phyloP scores from a whole-genome alignment of 2,797 vertebrate genomes.

The Poecilia picta region DNA sequence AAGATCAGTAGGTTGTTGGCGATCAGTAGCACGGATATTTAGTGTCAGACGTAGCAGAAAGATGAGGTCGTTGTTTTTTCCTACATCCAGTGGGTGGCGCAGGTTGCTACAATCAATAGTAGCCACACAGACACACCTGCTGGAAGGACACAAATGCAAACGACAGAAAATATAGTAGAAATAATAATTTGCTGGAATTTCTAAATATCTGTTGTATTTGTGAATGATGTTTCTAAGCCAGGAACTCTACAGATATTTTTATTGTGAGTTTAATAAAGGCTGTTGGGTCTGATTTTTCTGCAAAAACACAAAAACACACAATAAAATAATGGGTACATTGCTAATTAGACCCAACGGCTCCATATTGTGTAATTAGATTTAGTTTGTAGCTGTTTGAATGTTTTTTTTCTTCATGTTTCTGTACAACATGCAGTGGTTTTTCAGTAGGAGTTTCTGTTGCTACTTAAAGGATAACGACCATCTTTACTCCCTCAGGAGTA shows the following conservation, averaged over 20 bases:
- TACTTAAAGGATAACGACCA: not conserved
- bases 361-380: conserved; percentile 1
- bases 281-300: not conserved
- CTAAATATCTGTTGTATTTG: too few relatives aligned
- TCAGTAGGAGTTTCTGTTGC: not conserved
- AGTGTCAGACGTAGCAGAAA: too few relatives aligned
- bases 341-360: conserved; percentile 7
- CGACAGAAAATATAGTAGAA: not conserved
- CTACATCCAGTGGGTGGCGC: too few relatives aligned
- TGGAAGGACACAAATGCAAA: too few relatives aligned
- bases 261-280: not conserved
- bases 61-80: too few relatives aligned
- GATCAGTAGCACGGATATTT: too few relatives aligned
- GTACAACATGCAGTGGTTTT: not conserved
- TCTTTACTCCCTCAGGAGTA: not conserved
- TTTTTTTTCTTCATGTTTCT: conserved; percentile 6
- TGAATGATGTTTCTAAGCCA: not conserved
- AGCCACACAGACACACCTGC: too few relatives aligned
- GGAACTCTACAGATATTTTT: not conserved
- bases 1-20: too few relatives aligned
- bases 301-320: conserved; percentile 12
- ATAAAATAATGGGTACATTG: not conserved
- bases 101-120: too few relatives aligned
- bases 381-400: not conserved
- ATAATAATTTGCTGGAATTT: not conserved